phyloP scores from a whole-genome alignment of 2,888 invertebrate genomes.

The Melikaiella ostensackeni region DNA sequence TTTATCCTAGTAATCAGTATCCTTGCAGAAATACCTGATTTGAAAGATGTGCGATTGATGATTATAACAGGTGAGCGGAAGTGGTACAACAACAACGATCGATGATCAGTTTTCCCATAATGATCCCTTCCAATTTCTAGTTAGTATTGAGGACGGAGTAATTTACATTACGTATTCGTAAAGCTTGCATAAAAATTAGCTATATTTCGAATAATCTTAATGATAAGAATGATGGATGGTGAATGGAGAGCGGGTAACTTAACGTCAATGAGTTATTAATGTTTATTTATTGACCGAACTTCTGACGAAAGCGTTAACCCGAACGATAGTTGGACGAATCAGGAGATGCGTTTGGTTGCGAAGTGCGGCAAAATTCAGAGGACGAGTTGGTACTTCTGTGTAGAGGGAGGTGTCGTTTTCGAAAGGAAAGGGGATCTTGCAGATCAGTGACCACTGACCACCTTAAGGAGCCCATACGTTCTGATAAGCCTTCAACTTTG shows the following conservation, averaged over 20 bases:
- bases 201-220: no score
- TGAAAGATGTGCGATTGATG: no score
- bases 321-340: background rate
- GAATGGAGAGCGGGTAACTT: no score
- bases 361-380: conserved; percentile 1
- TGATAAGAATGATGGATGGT: no score
- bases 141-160: background rate
- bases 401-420: background rate
- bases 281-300: background rate
- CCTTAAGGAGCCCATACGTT: conserved; percentile 29
- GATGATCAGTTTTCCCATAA: no score
- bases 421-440: conserved; percentile 5
- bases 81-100: no score
- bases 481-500: conserved; percentile 38
- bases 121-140: no score
- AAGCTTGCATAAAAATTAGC: background rate
- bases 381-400: background rate
- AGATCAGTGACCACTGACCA: conserved; percentile 32
- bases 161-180: background rate
- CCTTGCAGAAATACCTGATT: background rate
- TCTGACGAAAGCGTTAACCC: background rate
- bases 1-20: no score
- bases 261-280: background rate
- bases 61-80: no score
- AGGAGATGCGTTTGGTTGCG: no score